Evolutionary conservation across 2,113 vertebrate species (phyloP), one percentile per base, ranked within the genome.

Genomic region (Periophthalmus modestus): DNA sequence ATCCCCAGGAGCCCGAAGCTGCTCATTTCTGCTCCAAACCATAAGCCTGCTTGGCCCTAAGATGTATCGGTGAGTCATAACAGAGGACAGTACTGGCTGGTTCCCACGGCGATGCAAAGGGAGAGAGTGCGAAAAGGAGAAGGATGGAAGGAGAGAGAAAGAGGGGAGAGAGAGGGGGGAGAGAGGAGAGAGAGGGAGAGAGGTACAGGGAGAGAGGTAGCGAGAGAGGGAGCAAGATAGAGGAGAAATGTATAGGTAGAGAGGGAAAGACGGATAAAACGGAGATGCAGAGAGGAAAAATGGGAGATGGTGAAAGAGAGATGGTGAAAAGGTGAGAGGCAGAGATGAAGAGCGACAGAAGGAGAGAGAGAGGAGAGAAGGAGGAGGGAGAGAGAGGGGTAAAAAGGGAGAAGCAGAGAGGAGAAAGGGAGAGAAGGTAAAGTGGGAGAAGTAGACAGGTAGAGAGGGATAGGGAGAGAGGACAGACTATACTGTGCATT

Each of bases 61-160:
- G 77, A 77, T 85, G 81, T 73, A 75, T 84, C 73, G 77, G 66
- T 81, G 85, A 89, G 82, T 89, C 91, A 86, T 78, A 89, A 79
- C 9, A 14, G 57, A 88, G 89, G 86, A 89, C 79, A 78, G 83
- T 68, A 88, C 69, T 78, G 89, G 82, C 90, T 85, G 87, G 78
- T 65, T 65, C 62, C 62, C 78, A 81, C 84, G 66, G 77, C 66
- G 74, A 80, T 72, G 82, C 79, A 77, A 84, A 82, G 72, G 82
- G 75, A 62, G 15, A 3, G 66, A 78, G 66, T 1, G n/a, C 4
- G 52, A 55, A 16, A 6, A 10, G 21, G 54, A 19, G 54, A 11
- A 7, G 50, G 50, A 52, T 2, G 18, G 13, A 52, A 18, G 5
- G 15, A 18, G 48, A 52, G 48, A 52, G 16, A 5, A 52, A 18